Percentiles rank a stretch among this genome's conserved stretches.
Conservation (phyloP, 2,797 vertebrate genomes). For the Nasua narica region DNA sequence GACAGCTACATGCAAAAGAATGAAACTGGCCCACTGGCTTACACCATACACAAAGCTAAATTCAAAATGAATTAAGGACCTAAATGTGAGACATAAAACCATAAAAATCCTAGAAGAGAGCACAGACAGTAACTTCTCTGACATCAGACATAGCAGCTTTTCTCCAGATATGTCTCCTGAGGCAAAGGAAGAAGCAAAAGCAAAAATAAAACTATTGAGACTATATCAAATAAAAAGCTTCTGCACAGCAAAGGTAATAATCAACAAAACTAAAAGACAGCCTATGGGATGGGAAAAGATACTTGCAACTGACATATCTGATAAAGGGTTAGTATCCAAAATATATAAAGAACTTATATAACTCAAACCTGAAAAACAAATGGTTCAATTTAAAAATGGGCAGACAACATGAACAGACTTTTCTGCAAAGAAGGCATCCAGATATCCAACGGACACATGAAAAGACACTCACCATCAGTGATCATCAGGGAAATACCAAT, state of each 20-base stretch:
- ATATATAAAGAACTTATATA: background rate
- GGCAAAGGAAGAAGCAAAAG: background rate
- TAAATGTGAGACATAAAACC: background rate
- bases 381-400: background rate
- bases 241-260: background rate
- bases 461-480: background rate
- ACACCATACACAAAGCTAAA: background rate
- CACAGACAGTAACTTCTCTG: background rate
- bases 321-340: background rate
- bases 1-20: background rate
- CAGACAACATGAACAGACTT: background rate
- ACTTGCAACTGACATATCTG: background rate
- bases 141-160: background rate
- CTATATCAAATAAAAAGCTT: background rate
- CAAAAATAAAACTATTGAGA: background rate
- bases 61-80: background rate
- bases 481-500: background rate
- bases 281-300: background rate
- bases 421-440: background rate
- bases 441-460: background rate
- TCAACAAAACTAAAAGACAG: background rate
- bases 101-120: background rate
- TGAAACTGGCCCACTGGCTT: background rate
- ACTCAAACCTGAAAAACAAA: background rate
- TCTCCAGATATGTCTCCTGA: background rate